These are phyloP conservation scores for Thymelicus lineola DNA, from an alignment of 2,888 invertebrate genomes.

Conservation along the genomic window DNA sequence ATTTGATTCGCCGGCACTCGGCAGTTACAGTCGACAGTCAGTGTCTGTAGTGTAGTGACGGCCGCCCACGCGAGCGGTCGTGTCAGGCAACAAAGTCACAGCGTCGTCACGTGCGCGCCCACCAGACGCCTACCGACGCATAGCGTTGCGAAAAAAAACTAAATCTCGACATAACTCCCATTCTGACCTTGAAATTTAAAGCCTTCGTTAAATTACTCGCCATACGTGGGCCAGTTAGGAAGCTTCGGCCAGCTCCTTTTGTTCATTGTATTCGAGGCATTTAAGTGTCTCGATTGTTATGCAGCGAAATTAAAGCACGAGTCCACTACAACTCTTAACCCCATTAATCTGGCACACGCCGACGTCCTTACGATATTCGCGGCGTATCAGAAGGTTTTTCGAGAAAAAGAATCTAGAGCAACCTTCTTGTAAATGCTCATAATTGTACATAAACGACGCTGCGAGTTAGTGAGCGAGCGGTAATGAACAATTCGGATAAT, in stretches of 20 bases:
- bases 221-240: conserved; percentile 70
- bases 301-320: conserved; percentile 42
- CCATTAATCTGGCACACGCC: conserved; percentile 34
- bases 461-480: conserved; percentile 39
- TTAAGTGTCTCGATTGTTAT: conserved; percentile 49
- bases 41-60: conserved; percentile 67
- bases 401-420: conserved; percentile 54
- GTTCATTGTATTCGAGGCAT: conserved; percentile 67
- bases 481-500: conserved; percentile 68
- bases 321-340: conserved; percentile 24
- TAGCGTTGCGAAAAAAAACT: conserved; percentile 80
- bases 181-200: conserved; percentile 80
- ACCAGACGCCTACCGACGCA: conserved; percentile 77
- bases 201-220: conserved; percentile 73
- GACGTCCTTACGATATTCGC: conserved; percentile 47
- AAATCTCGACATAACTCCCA: conserved; percentile 73
- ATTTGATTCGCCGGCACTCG: conserved; percentile 42
- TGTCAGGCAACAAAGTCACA: conserved; percentile 63
- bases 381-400: conserved; percentile 44
- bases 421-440: conserved; percentile 51
- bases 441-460: conserved; percentile 51
- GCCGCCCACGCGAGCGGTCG: conserved; percentile 75
- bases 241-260: conserved; percentile 58
- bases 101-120: conserved; percentile 79
- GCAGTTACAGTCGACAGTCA: conserved; percentile 24